These are phyloP conservation scores for Drosophila chauvacae DNA, from an alignment of 1,140 invertebrate genomes.

Conservation along the genomic window DNA sequence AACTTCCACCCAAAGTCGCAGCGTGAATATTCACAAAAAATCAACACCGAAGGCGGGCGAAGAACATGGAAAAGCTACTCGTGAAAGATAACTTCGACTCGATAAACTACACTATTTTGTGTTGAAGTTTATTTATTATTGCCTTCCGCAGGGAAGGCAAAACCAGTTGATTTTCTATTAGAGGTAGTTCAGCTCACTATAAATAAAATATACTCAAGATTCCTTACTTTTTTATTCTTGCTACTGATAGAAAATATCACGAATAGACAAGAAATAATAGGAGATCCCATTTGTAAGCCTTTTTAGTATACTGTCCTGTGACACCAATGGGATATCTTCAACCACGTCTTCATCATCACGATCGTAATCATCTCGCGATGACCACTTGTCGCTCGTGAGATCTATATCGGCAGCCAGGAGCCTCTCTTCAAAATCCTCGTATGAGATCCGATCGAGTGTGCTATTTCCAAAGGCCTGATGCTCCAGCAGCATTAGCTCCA, in stretches of 20 bases:
- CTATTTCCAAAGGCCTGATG: slow-evolving; percentile 28
- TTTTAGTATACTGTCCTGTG: too few species aligned
- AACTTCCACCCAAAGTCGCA: slow-evolving; percentile 59
- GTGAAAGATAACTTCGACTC: slow-evolving; percentile 11
- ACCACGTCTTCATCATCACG: not conserved
- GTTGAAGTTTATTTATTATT: not conserved
- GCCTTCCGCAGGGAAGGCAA: not conserved
- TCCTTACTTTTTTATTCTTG: not conserved
- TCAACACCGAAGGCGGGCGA: not conserved
- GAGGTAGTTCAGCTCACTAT: not conserved
- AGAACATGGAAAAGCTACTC: not conserved
- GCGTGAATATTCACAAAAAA: slow-evolving; percentile 45
- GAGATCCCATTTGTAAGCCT: not conserved
- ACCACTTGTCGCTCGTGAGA: slow-evolving; percentile 53
- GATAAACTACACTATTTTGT: slow-evolving; percentile 6
- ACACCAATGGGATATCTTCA: not conserved
- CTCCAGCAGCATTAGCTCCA: slow-evolving; percentile 48
- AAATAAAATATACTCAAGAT: not conserved
- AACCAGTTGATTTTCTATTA: not conserved
- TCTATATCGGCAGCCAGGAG: slow-evolving; percentile 29
- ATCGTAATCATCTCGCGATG: slow-evolving; percentile 4
- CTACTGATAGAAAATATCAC: slow-evolving; percentile 14
- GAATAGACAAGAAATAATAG: not conserved
- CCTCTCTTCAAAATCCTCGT: slow-evolving; percentile 45
- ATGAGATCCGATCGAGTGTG: not conserved